Evolutionary conservation across 2,888 invertebrate genomes (phyloP).

Genomic region (Eristalinus aeneus): DNA sequence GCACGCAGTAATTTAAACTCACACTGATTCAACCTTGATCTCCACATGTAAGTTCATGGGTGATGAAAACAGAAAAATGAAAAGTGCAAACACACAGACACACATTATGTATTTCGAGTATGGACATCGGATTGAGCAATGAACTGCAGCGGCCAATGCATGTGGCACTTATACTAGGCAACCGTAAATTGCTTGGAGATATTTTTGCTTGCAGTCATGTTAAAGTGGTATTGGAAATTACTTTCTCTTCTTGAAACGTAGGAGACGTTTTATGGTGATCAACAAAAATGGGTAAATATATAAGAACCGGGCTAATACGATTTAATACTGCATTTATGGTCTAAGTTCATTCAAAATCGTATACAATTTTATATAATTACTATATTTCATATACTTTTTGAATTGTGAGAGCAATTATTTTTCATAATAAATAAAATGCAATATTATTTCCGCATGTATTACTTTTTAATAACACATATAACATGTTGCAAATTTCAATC

Average conservation of each 20-base stretch:
- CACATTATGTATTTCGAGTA: constrained; percentile 1
- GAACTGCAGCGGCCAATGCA: constrained; percentile 50
- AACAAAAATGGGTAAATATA: constrained; percentile 21
- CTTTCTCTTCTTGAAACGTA: constrained; percentile 64
- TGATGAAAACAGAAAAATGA: constrained; percentile 39
- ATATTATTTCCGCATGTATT: too few species aligned
- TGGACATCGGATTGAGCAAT: constrained; percentile 50
- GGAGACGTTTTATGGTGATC: constrained; percentile 35
- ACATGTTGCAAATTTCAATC: too few species aligned
- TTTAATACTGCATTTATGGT: not conserved
- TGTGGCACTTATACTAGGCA: constrained; percentile 38
- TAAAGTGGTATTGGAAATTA: constrained; percentile 56
- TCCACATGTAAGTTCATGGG: constrained; percentile 61
- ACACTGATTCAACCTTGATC: constrained; percentile 67
- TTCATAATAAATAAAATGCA: too few species aligned
- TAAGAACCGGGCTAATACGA: not conserved
- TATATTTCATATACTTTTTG: too few species aligned
- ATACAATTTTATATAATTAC: too few species aligned
- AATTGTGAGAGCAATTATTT: too few species aligned
- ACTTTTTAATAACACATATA: too few species aligned
- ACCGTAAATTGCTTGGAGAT: constrained; percentile 15
- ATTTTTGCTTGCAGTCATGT: constrained; percentile 52
- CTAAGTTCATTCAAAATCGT: not conserved
- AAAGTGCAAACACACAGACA: not conserved
- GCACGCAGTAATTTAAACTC: constrained; percentile 19